Base-by-base conservation (phyloP, 1,140 invertebrate genomes). In the Microplitis demolitor region DNA sequence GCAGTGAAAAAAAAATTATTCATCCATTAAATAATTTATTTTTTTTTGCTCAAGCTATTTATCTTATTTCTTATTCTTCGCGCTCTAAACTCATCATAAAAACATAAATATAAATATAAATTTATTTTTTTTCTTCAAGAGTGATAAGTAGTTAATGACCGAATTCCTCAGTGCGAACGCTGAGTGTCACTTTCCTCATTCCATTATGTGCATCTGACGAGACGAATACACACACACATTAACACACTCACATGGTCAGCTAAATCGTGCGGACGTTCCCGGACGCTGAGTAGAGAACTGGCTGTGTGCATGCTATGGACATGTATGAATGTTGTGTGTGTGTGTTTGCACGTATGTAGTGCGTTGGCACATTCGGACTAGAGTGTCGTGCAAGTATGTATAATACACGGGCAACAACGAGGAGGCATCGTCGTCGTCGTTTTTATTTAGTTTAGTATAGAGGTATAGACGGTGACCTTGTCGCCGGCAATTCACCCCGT, bases 401-500 rank as follows among this genome's bases (percentile, higher is more conserved):
- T 60, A 61, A 76, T 78, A 74, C 74, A 11, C 51, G 24, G 24
- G 24, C 24, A 24, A 24, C 24, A 24, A 24, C 24, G 24, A 24
- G 24, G 24, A 24, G 24, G 24, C 24, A 24, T 24, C 24, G 24
- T 24, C 24, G 24, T 24, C 24, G 24, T 24, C 24, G 24, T 24
- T 24, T 24, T 24, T 24, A 24, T 24, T 24, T 24, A 24, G 24
- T 24, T 24, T 24, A 24, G 24, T 24, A 24, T 24, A 24, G 80
- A 81, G 79, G 81, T 85, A 84, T 85, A 87, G 84, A 85, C 85
- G 82, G 81, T 87, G 86, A 86, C 86, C 86, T 87, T 87, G 86
- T 87, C 83, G 86, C 79, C 86, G 86, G 85, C 85, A 87, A 87
- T 87, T 87, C 86, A 87, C 86, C 86, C 86, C 85, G 85, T 85